phyloP scores from a whole-genome alignment of 2,888 invertebrate species.

The Lumbricus terrestris region DNA sequence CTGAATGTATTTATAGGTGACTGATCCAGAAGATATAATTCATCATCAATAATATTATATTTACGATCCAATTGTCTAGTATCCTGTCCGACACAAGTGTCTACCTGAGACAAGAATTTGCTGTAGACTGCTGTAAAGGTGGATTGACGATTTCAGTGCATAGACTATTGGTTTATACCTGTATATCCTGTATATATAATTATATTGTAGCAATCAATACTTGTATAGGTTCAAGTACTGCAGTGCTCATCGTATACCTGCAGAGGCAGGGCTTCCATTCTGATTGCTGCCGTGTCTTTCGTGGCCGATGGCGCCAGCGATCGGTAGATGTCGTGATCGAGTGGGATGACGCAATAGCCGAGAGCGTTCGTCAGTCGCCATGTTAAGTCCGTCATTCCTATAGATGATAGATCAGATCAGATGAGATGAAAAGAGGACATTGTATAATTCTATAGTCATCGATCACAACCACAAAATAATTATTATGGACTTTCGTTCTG shows the following conservation, averaged over 20 bases:
- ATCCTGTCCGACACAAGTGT: background rate
- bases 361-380: conserved; percentile 6
- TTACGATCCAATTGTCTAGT: too few relatives aligned
- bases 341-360: conserved; percentile 9
- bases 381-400: background rate
- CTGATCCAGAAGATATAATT: background rate
- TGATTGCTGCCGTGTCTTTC: background rate
- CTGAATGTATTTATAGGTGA: background rate
- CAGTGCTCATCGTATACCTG: conserved; percentile 10
- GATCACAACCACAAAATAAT: too few relatives aligned
- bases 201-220: background rate
- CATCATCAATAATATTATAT: too few relatives aligned
- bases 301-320: background rate
- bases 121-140: background rate
- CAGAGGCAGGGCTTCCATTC: background rate
- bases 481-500: too few relatives aligned
- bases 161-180: too few relatives aligned
- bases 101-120: background rate
- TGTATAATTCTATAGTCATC: background rate
- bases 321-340: background rate
- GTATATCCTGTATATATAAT: background rate
- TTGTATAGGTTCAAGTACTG: background rate
- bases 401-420: background rate
- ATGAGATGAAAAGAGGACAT: too few relatives aligned
- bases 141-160: background rate